Base-by-base conservation (phyloP, 1,140 invertebrate genomes). In the Plectrocnemia conspersa region DNA sequence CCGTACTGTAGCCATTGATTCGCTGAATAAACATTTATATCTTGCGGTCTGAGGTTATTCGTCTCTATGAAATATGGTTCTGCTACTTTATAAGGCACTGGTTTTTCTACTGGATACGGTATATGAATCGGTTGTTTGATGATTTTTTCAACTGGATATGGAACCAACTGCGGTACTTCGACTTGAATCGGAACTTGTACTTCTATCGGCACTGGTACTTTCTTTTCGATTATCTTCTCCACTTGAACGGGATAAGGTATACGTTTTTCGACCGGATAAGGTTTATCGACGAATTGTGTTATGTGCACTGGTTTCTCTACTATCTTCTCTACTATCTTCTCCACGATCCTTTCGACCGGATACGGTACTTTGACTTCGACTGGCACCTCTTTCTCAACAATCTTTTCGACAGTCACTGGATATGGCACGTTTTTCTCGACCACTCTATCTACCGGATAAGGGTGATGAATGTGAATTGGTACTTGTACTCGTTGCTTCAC, bases 351-450 rank as follows among this genome's bases (percentile, higher is more conserved):
- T 56, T 75, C 74, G 0, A 79, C 76, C 19, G 77, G 78, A 58
- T 77, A 81, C 13, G 73, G 77, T 44, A 69, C 73, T 58, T 73
- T 64, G 1, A 71, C 64, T 13, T 72, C 74, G 19, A 79, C 72
- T 2, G 76, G 75, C 1, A 78, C 69, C 55, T 73, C 73, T 60
- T 74, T 77, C 48, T 79, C 77, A 0, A 79, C 75, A 11, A 78
- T 73, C 62, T 72, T 68, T 50, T 78, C 76, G 2, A 79, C 63
- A 15, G 69, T 68, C 2, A 77, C 74, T 16, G 76, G 78, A 59
- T 77, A 81, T 44, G 72, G 77, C 54, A 68, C 74, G 41, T 69
- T 73, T 54, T 76, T 79, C 50, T 79, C 77, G 0, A 79, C 67
- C 6, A 79, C 74, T 55, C 76, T 73, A 23, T 79, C 77, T 4